Percentiles rank a stretch among this genome's conserved stretches.
Conservation (phyloP, 2,113 vertebrate genomes). For the Platanista minor region DNA sequence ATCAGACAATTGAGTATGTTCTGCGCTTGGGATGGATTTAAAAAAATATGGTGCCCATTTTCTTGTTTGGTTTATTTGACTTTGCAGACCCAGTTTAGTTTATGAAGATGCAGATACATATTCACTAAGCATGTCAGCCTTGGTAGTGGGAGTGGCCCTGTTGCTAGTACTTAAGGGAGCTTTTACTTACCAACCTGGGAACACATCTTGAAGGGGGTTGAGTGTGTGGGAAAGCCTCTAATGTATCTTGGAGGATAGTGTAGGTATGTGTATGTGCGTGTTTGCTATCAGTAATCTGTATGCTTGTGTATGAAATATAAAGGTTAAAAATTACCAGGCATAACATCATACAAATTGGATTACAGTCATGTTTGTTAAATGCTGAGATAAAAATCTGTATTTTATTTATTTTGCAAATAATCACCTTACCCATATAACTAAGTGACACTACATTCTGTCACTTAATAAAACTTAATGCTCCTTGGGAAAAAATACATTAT, state of each 20-base stretch:
- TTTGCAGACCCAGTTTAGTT: conserved; percentile 71
- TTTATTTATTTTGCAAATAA: conserved; percentile 7
- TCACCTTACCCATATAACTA: background rate
- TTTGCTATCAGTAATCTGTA: conserved; percentile 21
- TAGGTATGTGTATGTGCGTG: background rate
- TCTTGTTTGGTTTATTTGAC: conserved; percentile 67
- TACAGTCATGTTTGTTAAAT: background rate
- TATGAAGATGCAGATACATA: conserved; percentile 59
- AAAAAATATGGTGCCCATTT: conserved; percentile 55
- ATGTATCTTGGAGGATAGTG: background rate
- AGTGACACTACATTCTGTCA: background rate
- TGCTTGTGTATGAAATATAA: background rate
- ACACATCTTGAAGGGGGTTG: background rate
- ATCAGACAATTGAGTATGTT: conserved; percentile 65
- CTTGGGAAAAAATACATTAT: background rate
- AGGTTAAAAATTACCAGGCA: conserved; percentile 11
- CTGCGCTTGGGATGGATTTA: conserved; percentile 61
- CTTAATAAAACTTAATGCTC: background rate
- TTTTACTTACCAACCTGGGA: background rate
- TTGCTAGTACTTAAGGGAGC: background rate
- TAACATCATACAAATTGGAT: background rate
- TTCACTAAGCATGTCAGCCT: background rate
- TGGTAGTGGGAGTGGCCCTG: background rate
- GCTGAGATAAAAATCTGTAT: background rate
- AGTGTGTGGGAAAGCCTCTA: background rate